Evolutionary conservation across 2,113 vertebrate species (phyloP).

Genomic region (Thomomys bottae): DNA sequence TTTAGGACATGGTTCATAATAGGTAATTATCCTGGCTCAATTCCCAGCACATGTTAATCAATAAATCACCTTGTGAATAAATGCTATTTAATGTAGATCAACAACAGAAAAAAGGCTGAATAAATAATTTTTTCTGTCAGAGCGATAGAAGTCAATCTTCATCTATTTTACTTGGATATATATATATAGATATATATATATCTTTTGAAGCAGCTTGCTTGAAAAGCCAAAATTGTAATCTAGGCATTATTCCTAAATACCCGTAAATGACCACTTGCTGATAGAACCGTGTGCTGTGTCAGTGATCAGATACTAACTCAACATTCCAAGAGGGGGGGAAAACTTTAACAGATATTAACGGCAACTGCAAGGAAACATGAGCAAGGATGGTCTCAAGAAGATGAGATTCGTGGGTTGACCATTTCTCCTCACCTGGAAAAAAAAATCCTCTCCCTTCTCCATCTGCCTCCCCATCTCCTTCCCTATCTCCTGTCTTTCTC

Average conservation of each 20-base stretch:
- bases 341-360: conserved; percentile 69
- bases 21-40: background rate
- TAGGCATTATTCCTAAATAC: background rate
- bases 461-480: background rate
- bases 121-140: background rate
- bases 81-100: background rate
- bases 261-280: background rate
- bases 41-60: background rate
- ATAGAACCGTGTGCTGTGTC: background rate
- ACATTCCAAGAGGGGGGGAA: conserved; percentile 58
- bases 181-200: too few species aligned
- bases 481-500: background rate
- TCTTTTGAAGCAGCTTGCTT: conserved; percentile 13
- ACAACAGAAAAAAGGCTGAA: background rate
- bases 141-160: background rate
- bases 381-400: background rate
- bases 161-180: background rate
- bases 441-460: background rate
- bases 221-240: background rate
- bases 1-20: background rate
- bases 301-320: conserved; percentile 12
- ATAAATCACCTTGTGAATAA: background rate
- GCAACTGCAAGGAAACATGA: background rate
- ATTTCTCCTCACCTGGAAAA: background rate
- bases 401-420: background rate